Conservation (phyloP, 2,797 vertebrate species). For the Mormyrops attenuatus region DNA sequence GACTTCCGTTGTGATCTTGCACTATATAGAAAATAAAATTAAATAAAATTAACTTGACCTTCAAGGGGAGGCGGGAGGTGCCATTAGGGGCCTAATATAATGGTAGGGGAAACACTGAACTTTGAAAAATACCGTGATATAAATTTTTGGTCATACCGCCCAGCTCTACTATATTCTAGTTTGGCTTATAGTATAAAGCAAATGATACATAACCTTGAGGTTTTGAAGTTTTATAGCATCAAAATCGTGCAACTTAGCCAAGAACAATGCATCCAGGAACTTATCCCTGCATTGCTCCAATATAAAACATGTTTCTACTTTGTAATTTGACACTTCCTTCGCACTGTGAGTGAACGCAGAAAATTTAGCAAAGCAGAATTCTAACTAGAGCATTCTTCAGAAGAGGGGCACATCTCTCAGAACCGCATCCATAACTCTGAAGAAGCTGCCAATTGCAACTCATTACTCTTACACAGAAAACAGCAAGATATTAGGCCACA, state of each 20-base stretch:
- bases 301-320: not conserved
- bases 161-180: no score
- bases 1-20: no score
- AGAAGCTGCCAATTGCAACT: not conserved
- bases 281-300: not conserved
- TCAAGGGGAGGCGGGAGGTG: no score
- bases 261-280: not conserved
- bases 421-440: not conserved
- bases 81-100: no score
- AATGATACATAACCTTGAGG: not conserved
- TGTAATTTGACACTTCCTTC: not conserved
- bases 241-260: not conserved
- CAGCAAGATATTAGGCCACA: not conserved
- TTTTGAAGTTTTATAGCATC: not conserved
- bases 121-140: no score
- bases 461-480: not conserved
- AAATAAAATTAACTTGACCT: no score
- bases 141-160: no score
- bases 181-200: not conserved
- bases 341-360: not conserved
- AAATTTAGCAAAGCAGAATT: not conserved
- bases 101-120: no score
- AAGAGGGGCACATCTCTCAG: not conserved
- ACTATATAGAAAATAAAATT: no score
- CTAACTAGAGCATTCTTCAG: not conserved